Conservation (phyloP, 2,888 invertebrate genomes). For the Coremacera marginata region DNA sequence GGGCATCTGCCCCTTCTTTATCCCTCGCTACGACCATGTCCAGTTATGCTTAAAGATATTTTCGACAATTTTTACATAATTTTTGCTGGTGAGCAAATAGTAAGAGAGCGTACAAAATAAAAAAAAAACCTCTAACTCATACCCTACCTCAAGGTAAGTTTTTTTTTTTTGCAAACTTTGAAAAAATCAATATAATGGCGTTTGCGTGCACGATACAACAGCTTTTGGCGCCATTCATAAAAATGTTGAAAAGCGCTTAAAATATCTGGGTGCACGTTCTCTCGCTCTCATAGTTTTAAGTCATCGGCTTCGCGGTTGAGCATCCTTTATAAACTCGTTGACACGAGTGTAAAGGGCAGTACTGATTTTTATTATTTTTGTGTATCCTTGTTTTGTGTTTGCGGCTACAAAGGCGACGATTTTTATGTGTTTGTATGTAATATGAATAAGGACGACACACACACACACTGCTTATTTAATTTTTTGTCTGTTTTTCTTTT, state of each 20-base stretch:
- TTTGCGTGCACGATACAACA: slow-evolving; percentile 48
- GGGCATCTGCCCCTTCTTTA: too few species aligned
- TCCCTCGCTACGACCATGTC: not conserved
- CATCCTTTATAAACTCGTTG: too few species aligned
- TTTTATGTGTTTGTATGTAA: too few species aligned
- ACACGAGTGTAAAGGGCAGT: too few species aligned
- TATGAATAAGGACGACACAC: too few species aligned
- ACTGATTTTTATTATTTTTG: too few species aligned
- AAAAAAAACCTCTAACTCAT: slow-evolving; percentile 39
- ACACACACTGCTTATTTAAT: not conserved
- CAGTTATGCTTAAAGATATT: not conserved
- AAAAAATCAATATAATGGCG: slow-evolving; percentile 54
- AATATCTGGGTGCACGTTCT: not conserved
- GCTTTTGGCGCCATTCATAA: slow-evolving; percentile 56
- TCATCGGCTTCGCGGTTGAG: too few species aligned
- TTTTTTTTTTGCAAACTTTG: not conserved
- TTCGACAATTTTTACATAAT: not conserved
- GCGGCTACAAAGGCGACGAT: too few species aligned
- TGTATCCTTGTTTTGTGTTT: too few species aligned
- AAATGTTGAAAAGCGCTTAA: slow-evolving; percentile 37
- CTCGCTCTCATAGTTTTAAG: too few species aligned
- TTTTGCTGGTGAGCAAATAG: not conserved
- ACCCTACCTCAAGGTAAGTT: slow-evolving; percentile 55
- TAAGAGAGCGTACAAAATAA: not conserved
- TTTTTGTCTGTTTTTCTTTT: not conserved